Base-by-base conservation (phyloP, 2,888 invertebrate species). In the Sphinx pinastri region DNA sequence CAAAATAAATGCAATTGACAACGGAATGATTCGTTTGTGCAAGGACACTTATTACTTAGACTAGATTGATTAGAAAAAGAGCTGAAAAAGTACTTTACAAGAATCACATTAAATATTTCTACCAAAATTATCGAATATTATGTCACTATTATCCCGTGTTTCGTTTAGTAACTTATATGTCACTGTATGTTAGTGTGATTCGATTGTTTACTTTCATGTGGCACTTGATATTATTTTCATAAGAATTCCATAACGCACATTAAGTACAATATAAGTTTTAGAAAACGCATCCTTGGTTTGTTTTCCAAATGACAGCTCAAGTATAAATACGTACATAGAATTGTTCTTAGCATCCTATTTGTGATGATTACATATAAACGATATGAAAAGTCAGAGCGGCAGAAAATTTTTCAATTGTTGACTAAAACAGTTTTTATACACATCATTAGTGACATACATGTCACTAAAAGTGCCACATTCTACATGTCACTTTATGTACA, bases 1-100 rank as follows among this genome's bases (percentile, higher is more conserved):
- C 51, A 57, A 31, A 59, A 54, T 67, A 70, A 68, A 72, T 63
- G 57, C 11, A 66, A 70, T 71, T 70, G 70, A 71, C 72, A 71
- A 68, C 54, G 67, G 54, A 68, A 68, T 71, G 72, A 73, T 67
- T 66, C 73, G 51, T 58, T 63, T 69, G 67, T 72, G 73, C 63
- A 67, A 60, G 63, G 68, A 71, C 71, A 73, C 70, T 71, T 72
- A 63, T 67, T 57, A 38, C 71, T 72, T 72, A 69, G 5, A 63
- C 47, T 63, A 19, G 55, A 3, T 19, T 63, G 10, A 6, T 38
- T 59, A 38, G 54, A 16, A 16, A 54, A 45, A 60, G 45, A 60
- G 60, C 60, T 16, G 60, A 60, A 60, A 60, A 45, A 16, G 38
- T 58, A 25, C 1, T 13, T 38, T 54, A 5, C 16, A n/a, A 16